phyloP scores from a whole-genome alignment of 2,797 vertebrate genomes.

The Acestrorhynchus altus region DNA sequence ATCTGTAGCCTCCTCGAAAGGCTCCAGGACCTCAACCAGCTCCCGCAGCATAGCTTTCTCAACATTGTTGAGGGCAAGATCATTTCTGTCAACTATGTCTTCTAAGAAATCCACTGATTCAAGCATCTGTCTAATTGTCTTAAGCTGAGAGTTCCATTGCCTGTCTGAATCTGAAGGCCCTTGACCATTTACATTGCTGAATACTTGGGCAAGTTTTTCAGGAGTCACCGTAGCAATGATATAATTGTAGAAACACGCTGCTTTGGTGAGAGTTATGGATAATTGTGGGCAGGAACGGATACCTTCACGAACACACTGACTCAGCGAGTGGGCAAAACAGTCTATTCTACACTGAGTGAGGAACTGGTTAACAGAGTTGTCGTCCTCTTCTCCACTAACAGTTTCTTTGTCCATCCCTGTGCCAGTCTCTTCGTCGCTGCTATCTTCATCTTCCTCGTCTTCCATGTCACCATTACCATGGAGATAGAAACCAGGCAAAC shows the following conservation, averaged over 20 bases:
- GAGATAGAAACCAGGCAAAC: slow-evolving; percentile 75
- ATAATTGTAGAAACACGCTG: slow-evolving; percentile 80
- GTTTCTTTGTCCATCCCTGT: slow-evolving; percentile 54
- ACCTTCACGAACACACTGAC: slow-evolving; percentile 78
- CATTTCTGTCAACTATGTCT: slow-evolving; percentile 78
- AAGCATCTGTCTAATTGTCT: slow-evolving; percentile 78
- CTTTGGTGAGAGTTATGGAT: slow-evolving; percentile 74
- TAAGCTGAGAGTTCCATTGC: slow-evolving; percentile 81
- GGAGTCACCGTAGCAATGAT: slow-evolving; percentile 78
- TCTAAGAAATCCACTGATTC: slow-evolving; percentile 82
- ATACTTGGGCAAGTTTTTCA: slow-evolving; percentile 81
- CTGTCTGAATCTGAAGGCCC: slow-evolving; percentile 48
- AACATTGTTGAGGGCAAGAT: slow-evolving; percentile 68
- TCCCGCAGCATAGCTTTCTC: slow-evolving; percentile 78
- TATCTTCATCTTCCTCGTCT: slow-evolving; percentile 64
- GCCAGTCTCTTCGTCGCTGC: slow-evolving; percentile 58
- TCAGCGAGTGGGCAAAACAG: slow-evolving; percentile 80
- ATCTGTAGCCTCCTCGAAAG: slow-evolving; percentile 83
- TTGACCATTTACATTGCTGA: slow-evolving; percentile 66
- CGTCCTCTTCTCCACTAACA: slow-evolving; percentile 53
- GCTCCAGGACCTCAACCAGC: slow-evolving; percentile 79
- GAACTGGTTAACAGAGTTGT: slow-evolving; percentile 75
- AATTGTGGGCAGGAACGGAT: slow-evolving; percentile 73
- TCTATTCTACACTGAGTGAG: slow-evolving; percentile 75
- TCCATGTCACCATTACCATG: slow-evolving; percentile 49